phyloP scores from a whole-genome alignment of 2,797 vertebrate species.

The Takifugu ocellatus region DNA sequence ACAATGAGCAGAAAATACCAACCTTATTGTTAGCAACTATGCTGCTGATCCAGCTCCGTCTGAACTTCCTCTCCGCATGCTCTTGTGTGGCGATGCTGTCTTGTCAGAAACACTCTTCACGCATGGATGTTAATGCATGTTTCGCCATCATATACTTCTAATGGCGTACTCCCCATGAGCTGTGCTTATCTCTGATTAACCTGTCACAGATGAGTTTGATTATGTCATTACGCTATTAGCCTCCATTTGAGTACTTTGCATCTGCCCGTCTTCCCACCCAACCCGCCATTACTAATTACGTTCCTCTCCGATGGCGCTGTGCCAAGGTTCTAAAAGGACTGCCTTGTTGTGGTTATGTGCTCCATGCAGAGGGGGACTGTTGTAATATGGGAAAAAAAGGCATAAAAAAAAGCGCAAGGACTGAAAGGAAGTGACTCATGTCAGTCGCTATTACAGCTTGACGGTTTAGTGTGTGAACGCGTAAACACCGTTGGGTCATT shows the following conservation, averaged over 20 bases:
- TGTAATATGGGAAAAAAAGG: conserved; percentile 75
- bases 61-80: conserved; percentile 50
- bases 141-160: conserved; percentile 39
- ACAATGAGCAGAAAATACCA: too few relatives aligned
- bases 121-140: conserved; percentile 65
- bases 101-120: conserved; percentile 24
- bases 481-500: conserved; percentile 43
- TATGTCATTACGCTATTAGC: conserved; percentile 56
- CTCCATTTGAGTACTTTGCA: conserved; percentile 55
- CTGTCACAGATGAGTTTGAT: conserved; percentile 61
- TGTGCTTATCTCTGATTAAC: conserved; percentile 58
- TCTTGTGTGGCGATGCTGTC: conserved; percentile 33
- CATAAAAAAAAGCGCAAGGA: conserved; percentile 61
- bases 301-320: conserved; percentile 38
- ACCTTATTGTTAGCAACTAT: conserved; percentile 20
- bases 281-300: conserved; percentile 53
- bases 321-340: conserved; percentile 45
- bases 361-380: conserved; percentile 48
- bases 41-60: conserved; percentile 47
- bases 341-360: conserved; percentile 54
- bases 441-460: conserved; percentile 18
- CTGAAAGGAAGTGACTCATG: conserved; percentile 26
- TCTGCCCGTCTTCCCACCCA: conserved; percentile 53
- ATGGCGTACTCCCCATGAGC: conserved; percentile 37
- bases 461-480: conserved; percentile 29